Conservation (phyloP, 2,797 vertebrate species). For the Hyperoplus lanceolatus region DNA sequence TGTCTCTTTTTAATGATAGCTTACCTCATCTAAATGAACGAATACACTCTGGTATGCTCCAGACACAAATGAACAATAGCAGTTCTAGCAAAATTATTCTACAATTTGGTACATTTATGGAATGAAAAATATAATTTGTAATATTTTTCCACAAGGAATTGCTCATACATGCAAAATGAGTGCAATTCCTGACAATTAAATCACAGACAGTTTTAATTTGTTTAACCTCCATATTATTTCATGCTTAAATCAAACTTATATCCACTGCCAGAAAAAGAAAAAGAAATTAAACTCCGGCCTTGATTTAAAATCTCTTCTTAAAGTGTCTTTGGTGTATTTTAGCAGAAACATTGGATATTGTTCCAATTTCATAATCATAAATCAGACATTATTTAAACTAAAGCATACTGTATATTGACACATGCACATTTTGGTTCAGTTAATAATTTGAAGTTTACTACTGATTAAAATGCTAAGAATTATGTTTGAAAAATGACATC, state of each 20-base stretch:
- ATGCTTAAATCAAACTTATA: conserved; percentile 9
- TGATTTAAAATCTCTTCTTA: conserved; percentile 7
- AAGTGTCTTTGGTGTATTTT: not conserved
- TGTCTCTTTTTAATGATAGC: not conserved
- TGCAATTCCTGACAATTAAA: conserved; percentile 20
- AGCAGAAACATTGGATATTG: not conserved
- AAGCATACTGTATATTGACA: not conserved
- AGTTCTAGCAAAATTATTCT: conserved; percentile 40
- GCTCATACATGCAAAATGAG: conserved; percentile 9
- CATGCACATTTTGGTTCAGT: not conserved
- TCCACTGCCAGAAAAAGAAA: conserved; percentile 58
- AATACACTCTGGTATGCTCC: not conserved
- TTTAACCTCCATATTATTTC: conserved; percentile 11
- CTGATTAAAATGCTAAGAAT: not conserved
- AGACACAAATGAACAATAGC: conserved; percentile 13
- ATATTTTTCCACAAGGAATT: conserved; percentile 25
- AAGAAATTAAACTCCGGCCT: conserved; percentile 4
- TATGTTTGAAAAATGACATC: not conserved
- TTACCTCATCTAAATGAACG: not conserved
- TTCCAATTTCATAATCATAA: conserved; percentile 6
- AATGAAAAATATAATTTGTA: not conserved
- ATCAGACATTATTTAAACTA: not conserved
- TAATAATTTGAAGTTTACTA: not conserved
- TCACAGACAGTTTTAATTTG: conserved; percentile 11
- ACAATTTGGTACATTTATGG: conserved; percentile 41